phyloP scores from a whole-genome alignment of 2,113 vertebrate species.

The Circaetus gallicus region DNA sequence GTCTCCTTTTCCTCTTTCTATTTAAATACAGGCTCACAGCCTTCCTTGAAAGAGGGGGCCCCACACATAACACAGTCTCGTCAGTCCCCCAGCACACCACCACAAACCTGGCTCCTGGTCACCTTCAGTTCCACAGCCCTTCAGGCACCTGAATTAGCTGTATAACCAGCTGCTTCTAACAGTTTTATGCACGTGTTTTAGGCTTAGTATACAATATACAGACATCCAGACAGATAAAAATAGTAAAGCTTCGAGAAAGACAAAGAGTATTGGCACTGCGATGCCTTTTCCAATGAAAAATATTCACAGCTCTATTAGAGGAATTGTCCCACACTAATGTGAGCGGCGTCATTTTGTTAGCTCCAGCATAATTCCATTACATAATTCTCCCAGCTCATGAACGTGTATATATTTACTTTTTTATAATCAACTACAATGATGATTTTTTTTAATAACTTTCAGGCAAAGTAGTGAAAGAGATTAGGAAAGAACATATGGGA shows the following conservation, averaged over 20 bases:
- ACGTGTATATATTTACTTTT: background rate
- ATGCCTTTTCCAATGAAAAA: constrained; percentile 5
- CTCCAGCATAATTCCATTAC: constrained; percentile 48
- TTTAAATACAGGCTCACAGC: background rate
- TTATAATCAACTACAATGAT: constrained; percentile 8
- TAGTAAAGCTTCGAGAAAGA: constrained; percentile 14
- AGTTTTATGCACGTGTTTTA: background rate
- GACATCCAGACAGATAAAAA: background rate
- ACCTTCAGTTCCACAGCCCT: background rate
- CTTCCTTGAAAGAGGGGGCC: background rate
- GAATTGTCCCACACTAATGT: background rate
- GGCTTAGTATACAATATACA: background rate
- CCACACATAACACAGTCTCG: background rate
- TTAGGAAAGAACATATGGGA: constrained; percentile 52
- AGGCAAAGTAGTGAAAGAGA: constrained; percentile 14
- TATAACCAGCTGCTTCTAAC: background rate
- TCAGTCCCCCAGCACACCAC: background rate
- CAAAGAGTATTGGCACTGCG: background rate
- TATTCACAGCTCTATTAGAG: background rate
- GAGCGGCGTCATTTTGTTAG: background rate
- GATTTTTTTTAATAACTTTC: constrained; percentile 28
- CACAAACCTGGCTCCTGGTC: background rate
- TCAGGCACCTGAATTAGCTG: background rate
- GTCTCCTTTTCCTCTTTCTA: background rate
- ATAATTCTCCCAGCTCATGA: constrained; percentile 1